Evolutionary conservation across 2,888 invertebrate species (phyloP).

Genomic region (Apamea epomidion): DNA sequence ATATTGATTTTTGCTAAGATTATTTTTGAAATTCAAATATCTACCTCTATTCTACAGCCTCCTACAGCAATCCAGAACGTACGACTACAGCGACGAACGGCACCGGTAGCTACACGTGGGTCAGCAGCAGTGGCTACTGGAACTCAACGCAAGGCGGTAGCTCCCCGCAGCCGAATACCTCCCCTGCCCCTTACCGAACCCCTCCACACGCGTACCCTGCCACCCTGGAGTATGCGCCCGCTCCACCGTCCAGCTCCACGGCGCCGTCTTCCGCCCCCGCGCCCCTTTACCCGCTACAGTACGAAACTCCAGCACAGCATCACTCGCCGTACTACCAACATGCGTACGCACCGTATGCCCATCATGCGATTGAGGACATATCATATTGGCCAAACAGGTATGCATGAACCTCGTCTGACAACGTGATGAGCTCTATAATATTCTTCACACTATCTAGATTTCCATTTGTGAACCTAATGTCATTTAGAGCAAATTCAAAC

Average conservation of each 20-base stretch:
- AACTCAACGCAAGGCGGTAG: slow-evolving; percentile 82
- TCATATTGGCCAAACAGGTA: slow-evolving; percentile 88
- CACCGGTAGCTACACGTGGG: slow-evolving; percentile 85
- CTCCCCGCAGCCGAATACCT: slow-evolving; percentile 84
- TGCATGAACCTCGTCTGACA: not conserved
- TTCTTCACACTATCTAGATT: not conserved
- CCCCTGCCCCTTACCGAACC: slow-evolving; percentile 86
- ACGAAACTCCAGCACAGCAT: slow-evolving; percentile 84
- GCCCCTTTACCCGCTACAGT: slow-evolving; percentile 85
- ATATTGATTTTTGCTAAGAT: not conserved
- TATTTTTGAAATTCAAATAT: not conserved
- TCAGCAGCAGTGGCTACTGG: slow-evolving; percentile 85
- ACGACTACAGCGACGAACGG: slow-evolving; percentile 80
- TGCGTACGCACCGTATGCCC: slow-evolving; percentile 87
- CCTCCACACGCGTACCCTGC: slow-evolving; percentile 87
- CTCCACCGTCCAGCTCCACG: slow-evolving; percentile 78
- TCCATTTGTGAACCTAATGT: not conserved
- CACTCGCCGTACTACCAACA: slow-evolving; percentile 88
- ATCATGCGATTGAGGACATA: slow-evolving; percentile 88
- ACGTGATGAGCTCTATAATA: not conserved
- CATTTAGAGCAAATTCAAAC: not conserved
- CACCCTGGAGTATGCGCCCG: slow-evolving; percentile 84
- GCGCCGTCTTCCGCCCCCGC: slow-evolving; percentile 81
- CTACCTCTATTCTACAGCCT: slow-evolving; percentile 73
- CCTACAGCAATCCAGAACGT: slow-evolving; percentile 84